phyloP scores from a whole-genome alignment of 2,113 vertebrate genomes.

The Polypterus senegalus region DNA sequence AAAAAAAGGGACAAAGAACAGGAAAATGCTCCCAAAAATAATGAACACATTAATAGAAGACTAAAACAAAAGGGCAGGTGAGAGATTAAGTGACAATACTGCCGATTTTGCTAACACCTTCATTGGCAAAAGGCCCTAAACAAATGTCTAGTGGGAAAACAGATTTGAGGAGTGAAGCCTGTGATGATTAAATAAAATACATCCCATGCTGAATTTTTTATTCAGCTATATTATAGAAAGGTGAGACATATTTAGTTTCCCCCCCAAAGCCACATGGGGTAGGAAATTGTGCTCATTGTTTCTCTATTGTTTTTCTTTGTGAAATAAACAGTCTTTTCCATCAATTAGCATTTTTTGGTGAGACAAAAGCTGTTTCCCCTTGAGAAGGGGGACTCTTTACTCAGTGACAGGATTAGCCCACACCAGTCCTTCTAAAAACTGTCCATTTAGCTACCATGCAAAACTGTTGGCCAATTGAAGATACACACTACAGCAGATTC shows the following conservation, averaged over 20 bases:
- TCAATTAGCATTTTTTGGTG: not conserved
- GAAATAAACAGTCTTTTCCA: constrained; percentile 2
- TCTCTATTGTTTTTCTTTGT: constrained; percentile 23
- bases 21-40: constrained; percentile 9
- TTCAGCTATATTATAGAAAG: constrained; percentile 57
- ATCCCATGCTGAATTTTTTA: constrained; percentile 33
- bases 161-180: constrained; percentile 32
- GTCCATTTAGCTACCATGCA: constrained; percentile 3
- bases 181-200: constrained; percentile 20
- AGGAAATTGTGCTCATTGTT: constrained; percentile 65
- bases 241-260: constrained; percentile 43
- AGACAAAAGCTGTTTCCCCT: not conserved
- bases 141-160: constrained; percentile 42
- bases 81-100: constrained; percentile 74
- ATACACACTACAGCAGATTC: not conserved
- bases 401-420: constrained; percentile 1
- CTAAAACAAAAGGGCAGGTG: constrained; percentile 76
- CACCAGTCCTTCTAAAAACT: not conserved
- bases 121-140: constrained; percentile 49
- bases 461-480: constrained; percentile 7
- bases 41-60: constrained; percentile 19
- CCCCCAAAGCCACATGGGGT: constrained; percentile 47
- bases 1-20: constrained; percentile 10
- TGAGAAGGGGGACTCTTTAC: not conserved
- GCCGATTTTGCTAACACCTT: constrained; percentile 61